These are phyloP conservation scores for Etheostoma cragini DNA, from an alignment of 2,113 vertebrate genomes.

Conservation along the genomic window DNA sequence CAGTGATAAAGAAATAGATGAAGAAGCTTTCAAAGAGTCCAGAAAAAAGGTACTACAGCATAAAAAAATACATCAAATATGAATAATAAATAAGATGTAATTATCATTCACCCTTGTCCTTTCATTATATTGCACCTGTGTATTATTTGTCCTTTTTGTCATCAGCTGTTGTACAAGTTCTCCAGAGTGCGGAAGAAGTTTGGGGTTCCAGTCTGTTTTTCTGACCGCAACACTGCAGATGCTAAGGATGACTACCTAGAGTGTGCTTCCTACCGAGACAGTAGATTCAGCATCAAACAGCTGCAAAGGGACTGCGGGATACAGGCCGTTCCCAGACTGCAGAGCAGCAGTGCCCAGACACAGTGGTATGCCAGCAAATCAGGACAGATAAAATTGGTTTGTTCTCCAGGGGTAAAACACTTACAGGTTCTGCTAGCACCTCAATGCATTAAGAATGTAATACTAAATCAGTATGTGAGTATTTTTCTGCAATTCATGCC, in stretches of 20 bases:
- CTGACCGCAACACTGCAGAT: conserved; percentile 81
- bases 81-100: not conserved
- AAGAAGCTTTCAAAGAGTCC: conserved; percentile 85
- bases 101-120: not conserved
- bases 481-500: not conserved
- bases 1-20: conserved; percentile 92
- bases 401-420: not conserved
- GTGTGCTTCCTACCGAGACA: conserved; percentile 87
- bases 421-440: conserved; percentile 3
- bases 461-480: not conserved
- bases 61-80: conserved; percentile 8
- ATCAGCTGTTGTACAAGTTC: conserved; percentile 86
- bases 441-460: not conserved
- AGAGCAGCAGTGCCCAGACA: conserved; percentile 87
- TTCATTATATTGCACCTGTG: not conserved
- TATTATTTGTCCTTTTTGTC: conserved; percentile 33
- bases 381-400: conserved; percentile 25
- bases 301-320: conserved; percentile 84
- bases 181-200: conserved; percentile 82
- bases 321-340: conserved; percentile 82
- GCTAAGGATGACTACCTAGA: conserved; percentile 83
- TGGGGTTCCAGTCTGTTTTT: conserved; percentile 82
- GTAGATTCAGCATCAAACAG: conserved; percentile 85
- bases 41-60: conserved; percentile 67
- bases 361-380: conserved; percentile 80